A percentile compares a stretch with the other conserved stretches of the same genome.
Conservation (phyloP, 2,113 vertebrate species). For the Pleuronectes platessa region DNA sequence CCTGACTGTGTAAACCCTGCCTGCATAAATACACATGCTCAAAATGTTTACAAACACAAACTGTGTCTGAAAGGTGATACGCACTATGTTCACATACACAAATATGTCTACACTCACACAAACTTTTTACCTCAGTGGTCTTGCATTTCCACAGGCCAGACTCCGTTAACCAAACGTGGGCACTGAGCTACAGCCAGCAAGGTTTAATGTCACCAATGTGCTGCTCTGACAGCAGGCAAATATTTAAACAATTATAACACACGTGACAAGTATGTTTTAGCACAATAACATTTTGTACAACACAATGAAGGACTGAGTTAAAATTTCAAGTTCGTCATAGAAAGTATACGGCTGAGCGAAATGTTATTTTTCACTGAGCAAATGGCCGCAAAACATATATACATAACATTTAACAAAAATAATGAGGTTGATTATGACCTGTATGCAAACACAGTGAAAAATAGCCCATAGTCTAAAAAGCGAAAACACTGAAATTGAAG, state of each 20-base stretch:
- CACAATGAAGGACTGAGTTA: not conserved
- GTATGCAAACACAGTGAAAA: no score
- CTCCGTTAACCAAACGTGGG: slow-evolving; percentile 46
- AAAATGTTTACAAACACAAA: slow-evolving; percentile 52
- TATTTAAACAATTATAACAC: slow-evolving; percentile 22
- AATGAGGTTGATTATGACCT: not conserved
- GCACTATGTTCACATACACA: not conserved
- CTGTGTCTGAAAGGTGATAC: slow-evolving; percentile 18
- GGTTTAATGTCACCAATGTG: slow-evolving; percentile 55
- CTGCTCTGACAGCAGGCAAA: slow-evolving; percentile 13
- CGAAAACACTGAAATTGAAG: no score
- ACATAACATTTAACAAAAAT: not conserved
- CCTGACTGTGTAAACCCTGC: slow-evolving; percentile 20
- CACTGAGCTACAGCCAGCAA: slow-evolving; percentile 35
- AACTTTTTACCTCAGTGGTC: not conserved
- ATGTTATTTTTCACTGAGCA: no score
- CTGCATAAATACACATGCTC: slow-evolving; percentile 53
- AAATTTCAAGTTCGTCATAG: not conserved
- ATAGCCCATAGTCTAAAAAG: no score
- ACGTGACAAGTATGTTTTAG: slow-evolving; percentile 20
- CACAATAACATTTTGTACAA: not conserved
- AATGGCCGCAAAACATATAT: no score
- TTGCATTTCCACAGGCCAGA: slow-evolving; percentile 42
- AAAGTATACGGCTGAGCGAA: no score
- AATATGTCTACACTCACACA: not conserved